Percentiles rank a stretch among this genome's conserved stretches.
These are phyloP conservation scores for Notolabrus celidotus DNA, from an alignment of 2,797 vertebrate genomes.

Conservation along the genomic window DNA sequence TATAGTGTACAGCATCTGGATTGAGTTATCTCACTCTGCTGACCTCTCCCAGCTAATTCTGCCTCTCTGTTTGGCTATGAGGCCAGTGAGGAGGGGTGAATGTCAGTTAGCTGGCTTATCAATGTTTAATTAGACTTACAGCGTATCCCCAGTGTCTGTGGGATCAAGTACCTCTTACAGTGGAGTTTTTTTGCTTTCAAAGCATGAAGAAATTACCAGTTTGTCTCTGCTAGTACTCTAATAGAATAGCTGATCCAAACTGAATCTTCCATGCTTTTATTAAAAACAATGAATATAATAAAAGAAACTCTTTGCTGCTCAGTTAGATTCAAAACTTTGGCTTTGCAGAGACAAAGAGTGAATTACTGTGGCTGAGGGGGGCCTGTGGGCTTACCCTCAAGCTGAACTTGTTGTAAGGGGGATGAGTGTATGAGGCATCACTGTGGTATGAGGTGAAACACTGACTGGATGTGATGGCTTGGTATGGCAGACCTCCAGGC, in stretches of 20 bases:
- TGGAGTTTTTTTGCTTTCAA: not conserved
- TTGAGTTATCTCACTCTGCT: conserved; percentile 62
- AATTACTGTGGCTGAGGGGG: conserved; percentile 11
- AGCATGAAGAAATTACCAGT: conserved; percentile 4
- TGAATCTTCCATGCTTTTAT: conserved; percentile 16
- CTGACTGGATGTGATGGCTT: conserved; percentile 58
- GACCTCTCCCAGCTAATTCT: conserved; percentile 71
- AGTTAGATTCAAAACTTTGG: conserved; percentile 7
- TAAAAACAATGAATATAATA: conserved; percentile 28
- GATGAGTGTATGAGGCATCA: conserved; percentile 19
- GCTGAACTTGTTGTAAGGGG: conserved; percentile 46
- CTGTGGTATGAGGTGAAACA: conserved; percentile 44
- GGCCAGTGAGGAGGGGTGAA: conserved; percentile 36
- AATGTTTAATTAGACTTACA: conserved; percentile 68
- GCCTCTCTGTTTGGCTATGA: conserved; percentile 56
- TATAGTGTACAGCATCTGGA: conserved; percentile 74
- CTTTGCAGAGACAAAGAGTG: conserved; percentile 15
- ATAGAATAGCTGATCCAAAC: conserved; percentile 1
- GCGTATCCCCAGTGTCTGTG: conserved; percentile 32
- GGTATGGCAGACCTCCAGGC: conserved; percentile 57
- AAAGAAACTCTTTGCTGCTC: conserved; percentile 9
- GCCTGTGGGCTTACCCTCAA: conserved; percentile 20
- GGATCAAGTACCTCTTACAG: conserved; percentile 29
- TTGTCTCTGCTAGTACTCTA: not conserved
- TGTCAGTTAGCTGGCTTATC: conserved; percentile 57